Base-by-base conservation (phyloP, 2,797 vertebrate species). In the Pantherophis vulpinus region DNA sequence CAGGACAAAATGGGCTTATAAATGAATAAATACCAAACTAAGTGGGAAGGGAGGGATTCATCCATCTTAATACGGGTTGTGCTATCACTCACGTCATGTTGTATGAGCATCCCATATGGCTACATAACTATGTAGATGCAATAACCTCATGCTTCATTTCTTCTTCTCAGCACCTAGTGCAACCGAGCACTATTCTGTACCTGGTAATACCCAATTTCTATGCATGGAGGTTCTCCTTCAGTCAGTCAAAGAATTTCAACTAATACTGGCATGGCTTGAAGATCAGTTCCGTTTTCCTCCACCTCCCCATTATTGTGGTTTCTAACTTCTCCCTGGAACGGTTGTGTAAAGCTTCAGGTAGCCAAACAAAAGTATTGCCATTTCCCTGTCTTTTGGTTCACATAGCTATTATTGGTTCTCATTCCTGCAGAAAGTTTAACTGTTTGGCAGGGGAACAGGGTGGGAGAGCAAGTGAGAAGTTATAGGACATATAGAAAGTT, bases 51-150 rank as follows among this genome's bases (percentile, higher is more conserved):
- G 61, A 54, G 29, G 47, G 27, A 90, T 90, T 63, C 61, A 66
- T 90, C 61, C 27, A 54, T 90, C 61, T 66, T 54, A 47, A 66
- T 66, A 29, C 20, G 42, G 47, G 60, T 6, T 42, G 74, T 23
- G 37, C 9, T 25, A 83, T 83, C 74, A 83, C 20, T 83, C 74
- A 83, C 10, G 20, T 47, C 74, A 47, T 47, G 20, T 83, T 47
- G 74, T 25, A 47, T 83, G 37, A 83, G 20, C 37, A 47, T 47
- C 74, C 74, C 74, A 83, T 83, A 83, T 47, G 74, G 37, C 74
- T 47, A 47, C 74, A 47, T 25, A 25, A 0, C 0, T 0, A 8
- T 27, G 42, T 91, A 47, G 20, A 83, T 47, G 37, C 74, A 83
- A 83, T 47, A 83, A 47, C 74, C 37, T 12, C 37, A 83, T 83